Base-by-base conservation (phyloP, 2,888 invertebrate species). In the Entomobrya multifasciata region DNA sequence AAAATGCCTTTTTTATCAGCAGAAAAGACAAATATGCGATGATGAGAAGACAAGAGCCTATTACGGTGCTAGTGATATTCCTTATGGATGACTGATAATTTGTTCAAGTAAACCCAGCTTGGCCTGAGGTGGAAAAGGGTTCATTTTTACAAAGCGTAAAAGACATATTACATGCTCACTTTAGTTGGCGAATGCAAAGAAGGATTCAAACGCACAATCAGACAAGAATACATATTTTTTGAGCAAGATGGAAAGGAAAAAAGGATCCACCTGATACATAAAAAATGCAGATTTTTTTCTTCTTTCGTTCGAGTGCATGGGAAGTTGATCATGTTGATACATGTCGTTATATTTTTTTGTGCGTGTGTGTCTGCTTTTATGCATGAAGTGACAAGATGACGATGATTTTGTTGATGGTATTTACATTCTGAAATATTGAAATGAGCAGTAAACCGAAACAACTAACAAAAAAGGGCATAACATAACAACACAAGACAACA, bases 341-440 rank as follows among this genome's bases (percentile, higher is more conserved):
- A 36, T 52, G 52, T 17, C 52, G 17, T 52, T 52, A 36, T n/a
- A n/a, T 47, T 47, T 41, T 47, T 47, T 47, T 13, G 17, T 52
- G 17, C 17, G 52, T 2, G 17, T 5, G 5, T 52, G 15, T 52
- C 5, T n/a, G 52, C 17, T 47, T 47, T 11, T 47, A n/a, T 47
- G 47, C 47, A 11, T 47, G 47, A 47, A 52, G 36, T 52, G 52
- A n/a, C 41, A 41, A 41, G 2, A 36, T 36, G 8, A n/a, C 13
- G 47, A 15, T 52, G 52, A 52, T 52, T 57, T 22, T 57, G 57
- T 5, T n/a, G 49, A 8, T 20, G 22, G 49, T 74, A 49, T 74
- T 74, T 74, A 27, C 52, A 52, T 47, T 47, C 52, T 52, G 52
- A 30, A 44, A 74, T 36, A 30, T 74, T 74, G 74, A 52, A 52